These are phyloP conservation scores for Aphidoletes aphidimyza DNA, from an alignment of 2,888 invertebrate species.

Conservation along the genomic window DNA sequence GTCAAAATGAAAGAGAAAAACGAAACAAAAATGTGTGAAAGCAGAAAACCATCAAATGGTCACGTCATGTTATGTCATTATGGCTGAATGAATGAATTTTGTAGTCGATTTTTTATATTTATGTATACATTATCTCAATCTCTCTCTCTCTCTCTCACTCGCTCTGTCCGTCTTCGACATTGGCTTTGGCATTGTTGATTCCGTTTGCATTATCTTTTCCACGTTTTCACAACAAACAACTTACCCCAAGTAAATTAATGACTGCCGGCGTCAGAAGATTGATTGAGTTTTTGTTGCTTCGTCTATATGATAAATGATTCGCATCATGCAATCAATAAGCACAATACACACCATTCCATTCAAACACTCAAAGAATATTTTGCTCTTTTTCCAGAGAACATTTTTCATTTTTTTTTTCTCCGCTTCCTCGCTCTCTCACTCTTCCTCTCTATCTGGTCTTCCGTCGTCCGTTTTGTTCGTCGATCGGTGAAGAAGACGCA, in stretches of 20 bases:
- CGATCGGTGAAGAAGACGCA: background rate
- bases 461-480: background rate
- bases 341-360: background rate
- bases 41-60: constrained; percentile 55
- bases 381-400: background rate
- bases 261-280: constrained; percentile 56
- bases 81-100: constrained; percentile 55
- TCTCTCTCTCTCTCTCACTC: background rate
- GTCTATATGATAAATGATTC: constrained; percentile 55
- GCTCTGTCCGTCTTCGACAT: background rate
- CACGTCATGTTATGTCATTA: constrained; percentile 56
- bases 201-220: background rate
- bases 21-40: background rate
- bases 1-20: background rate
- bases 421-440: too few relatives aligned
- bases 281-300: constrained; percentile 56
- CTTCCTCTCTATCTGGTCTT: too few relatives aligned
- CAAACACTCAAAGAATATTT: background rate
- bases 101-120: constrained; percentile 50
- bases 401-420: constrained; percentile 8
- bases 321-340: constrained; percentile 55
- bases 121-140: too few relatives aligned
- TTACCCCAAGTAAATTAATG: constrained; percentile 55
- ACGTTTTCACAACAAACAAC: constrained; percentile 17
- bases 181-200: background rate